Conservation (phyloP, 2,113 vertebrate species). For the Saguinus imperator region DNA sequence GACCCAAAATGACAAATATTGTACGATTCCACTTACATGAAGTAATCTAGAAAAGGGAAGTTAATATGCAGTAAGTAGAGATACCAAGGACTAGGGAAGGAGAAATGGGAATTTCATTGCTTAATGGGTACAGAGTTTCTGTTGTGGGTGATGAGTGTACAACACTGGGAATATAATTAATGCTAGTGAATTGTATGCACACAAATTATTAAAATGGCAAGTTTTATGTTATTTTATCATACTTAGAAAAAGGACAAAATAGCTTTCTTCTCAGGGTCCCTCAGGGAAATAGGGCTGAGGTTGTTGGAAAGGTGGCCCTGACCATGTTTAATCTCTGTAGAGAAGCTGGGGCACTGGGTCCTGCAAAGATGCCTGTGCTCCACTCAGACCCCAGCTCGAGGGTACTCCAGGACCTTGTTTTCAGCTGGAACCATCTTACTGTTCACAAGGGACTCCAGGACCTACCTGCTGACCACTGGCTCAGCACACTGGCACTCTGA, state of each 20-base stretch:
- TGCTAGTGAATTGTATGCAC: not conserved
- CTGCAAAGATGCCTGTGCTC: rapidly evolving
- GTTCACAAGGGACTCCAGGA: not conserved
- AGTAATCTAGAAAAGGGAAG: not conserved
- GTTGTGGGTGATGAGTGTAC: not conserved
- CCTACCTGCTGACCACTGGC: too few relatives aligned
- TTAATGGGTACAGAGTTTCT: not conserved
- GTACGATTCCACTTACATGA: not conserved
- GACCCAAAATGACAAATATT: not conserved
- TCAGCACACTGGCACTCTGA: not conserved
- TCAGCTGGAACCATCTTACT: too few relatives aligned
- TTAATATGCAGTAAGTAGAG: not conserved
- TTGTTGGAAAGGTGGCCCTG: not conserved
- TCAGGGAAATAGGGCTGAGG: not conserved
- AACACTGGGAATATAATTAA: not conserved
- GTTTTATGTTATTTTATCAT: not conserved
- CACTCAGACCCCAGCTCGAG: too few relatives aligned
- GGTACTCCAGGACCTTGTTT: not conserved
- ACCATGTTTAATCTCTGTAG: not conserved
- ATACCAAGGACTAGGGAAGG: not conserved
- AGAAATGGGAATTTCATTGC: not conserved
- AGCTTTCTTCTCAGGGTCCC: not conserved
- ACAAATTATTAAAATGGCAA: not conserved
- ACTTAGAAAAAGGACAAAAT: not conserved
- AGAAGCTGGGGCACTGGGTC: rapidly evolving